phyloP scores from a whole-genome alignment of 2,113 vertebrate genomes.

The Butorides virescens region DNA sequence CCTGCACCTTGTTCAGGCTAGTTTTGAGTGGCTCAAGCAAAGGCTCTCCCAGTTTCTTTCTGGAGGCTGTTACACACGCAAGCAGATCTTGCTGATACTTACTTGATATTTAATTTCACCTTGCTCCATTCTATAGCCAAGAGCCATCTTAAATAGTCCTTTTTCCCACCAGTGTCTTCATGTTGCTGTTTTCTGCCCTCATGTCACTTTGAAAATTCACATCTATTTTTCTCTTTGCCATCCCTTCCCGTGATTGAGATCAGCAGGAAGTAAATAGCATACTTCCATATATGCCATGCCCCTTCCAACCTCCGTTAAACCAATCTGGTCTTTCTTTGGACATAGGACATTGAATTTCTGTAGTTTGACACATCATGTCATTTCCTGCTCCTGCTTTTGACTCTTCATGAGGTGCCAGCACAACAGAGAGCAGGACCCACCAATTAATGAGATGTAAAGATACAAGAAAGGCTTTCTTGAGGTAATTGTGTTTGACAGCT shows the following conservation, averaged over 20 bases:
- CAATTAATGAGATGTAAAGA: not conserved
- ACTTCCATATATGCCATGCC: not conserved
- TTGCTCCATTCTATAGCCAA: not conserved
- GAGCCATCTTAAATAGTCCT: not conserved
- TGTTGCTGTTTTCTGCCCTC: not conserved
- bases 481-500: not conserved
- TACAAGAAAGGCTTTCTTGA: not conserved
- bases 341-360: not conserved
- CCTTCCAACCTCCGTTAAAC: not conserved
- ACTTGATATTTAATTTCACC: not conserved
- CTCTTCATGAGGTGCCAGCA: not conserved
- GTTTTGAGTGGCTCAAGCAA: slow-evolving; percentile 41
- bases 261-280: not conserved
- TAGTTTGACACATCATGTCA: not conserved
- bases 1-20: slow-evolving; percentile 56
- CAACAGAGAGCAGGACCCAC: not conserved
- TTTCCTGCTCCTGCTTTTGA: not conserved
- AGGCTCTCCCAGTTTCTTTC: slow-evolving; percentile 26
- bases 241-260: not conserved
- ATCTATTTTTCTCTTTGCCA: not conserved
- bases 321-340: not conserved
- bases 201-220: not conserved
- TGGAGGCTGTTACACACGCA: not conserved
- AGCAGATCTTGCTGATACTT: slow-evolving; percentile 14
- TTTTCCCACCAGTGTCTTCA: not conserved